A percentile compares a stretch with the other conserved stretches of the same genome.
Evolutionary conservation across 53 echinoderm and acorn worm species (phyloP).

Genomic region (Actinopyga echinites): DNA sequence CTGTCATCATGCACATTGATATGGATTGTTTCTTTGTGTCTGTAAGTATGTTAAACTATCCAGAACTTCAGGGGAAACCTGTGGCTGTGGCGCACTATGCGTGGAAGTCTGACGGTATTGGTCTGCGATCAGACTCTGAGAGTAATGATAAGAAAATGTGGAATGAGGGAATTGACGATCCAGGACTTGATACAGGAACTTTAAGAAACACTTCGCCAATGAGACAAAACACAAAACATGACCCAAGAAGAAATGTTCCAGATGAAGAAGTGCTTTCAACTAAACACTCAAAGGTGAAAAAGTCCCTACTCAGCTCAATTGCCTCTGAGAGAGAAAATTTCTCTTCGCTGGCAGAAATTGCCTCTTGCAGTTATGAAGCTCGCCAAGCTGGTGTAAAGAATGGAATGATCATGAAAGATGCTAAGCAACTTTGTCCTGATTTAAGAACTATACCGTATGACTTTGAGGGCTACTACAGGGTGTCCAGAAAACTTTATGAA

Average conservation of each 20-base stretch:
- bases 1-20: slow-evolving; percentile 90
- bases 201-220: no score
- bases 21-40: slow-evolving; percentile 99
- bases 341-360: slow-evolving; percentile 90
- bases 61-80: slow-evolving; percentile 85
- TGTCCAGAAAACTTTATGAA: slow-evolving; percentile 81
- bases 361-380: slow-evolving; percentile 96
- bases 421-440: slow-evolving; percentile 83
- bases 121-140: slow-evolving; percentile 51
- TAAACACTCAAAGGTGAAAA: background rate
- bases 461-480: slow-evolving; percentile 89
- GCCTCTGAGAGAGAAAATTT: slow-evolving; percentile 59
- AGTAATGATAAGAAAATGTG: slow-evolving; percentile 61
- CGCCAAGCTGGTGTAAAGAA: slow-evolving; percentile 78
- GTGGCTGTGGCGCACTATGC: slow-evolving; percentile 93
- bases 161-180: background rate
- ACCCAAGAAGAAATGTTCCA: background rate
- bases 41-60: slow-evolving; percentile 78
- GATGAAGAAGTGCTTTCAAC: no score
- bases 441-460: slow-evolving; percentile 93
- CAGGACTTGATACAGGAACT: no score
- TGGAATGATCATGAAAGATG: slow-evolving; percentile 93
- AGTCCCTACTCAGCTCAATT: background rate
- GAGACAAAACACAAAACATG: background rate
- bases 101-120: slow-evolving; percentile 59